These are phyloP conservation scores for Vimba vimba DNA, from an alignment of 2,113 vertebrate genomes.

Conservation along the genomic window DNA sequence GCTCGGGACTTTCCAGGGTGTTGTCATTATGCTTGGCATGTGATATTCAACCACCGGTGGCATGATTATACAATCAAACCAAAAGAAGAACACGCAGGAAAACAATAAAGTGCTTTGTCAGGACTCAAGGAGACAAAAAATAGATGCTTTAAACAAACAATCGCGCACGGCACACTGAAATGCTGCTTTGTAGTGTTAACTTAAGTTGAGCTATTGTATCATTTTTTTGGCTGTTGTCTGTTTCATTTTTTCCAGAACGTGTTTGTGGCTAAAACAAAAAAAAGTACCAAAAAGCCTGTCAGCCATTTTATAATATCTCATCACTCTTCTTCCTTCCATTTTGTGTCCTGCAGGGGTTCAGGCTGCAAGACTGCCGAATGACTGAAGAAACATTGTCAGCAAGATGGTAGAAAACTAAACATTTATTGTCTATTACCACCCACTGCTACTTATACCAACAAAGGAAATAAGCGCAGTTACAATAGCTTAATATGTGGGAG, in stretches of 20 bases:
- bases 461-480: no score
- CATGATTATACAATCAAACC: background rate
- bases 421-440: no score
- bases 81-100: background rate
- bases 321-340: background rate
- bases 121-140: background rate
- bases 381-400: no score
- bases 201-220: background rate
- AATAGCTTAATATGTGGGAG: no score
- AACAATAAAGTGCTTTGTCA: background rate
- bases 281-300: background rate
- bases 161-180: background rate
- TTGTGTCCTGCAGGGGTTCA: background rate
- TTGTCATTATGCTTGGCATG: background rate
- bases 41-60: constrained; percentile 12
- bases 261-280: background rate
- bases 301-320: background rate
- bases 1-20: constrained; percentile 5
- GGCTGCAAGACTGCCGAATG: no score
- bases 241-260: background rate
- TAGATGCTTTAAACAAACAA: background rate
- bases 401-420: no score
- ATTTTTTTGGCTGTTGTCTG: background rate
- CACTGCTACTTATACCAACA: no score
- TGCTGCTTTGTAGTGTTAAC: background rate